Base-by-base conservation (phyloP, 2,113 vertebrate genomes). In the Oreochromis aureus region DNA sequence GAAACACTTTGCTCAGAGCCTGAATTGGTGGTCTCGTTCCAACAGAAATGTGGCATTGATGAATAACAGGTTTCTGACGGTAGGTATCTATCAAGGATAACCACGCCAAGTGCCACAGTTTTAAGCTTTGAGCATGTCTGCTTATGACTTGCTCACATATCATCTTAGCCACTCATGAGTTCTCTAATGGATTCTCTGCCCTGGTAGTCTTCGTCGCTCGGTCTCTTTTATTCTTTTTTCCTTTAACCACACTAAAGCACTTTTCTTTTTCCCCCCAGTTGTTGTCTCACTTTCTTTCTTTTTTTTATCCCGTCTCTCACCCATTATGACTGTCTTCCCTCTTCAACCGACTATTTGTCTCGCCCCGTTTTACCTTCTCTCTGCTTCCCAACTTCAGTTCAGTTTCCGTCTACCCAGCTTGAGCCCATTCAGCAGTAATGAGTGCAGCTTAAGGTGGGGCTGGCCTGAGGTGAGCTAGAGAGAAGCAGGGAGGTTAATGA, bases 401-500 rank as follows among this genome's bases (percentile, higher is more conserved):
- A 69, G 48, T 84, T 84, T 81, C 81, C 24, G 6, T 87, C 88
- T 93, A 71, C 85, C 71, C 59, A 71, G 88, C 87, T 90, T 89
- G 91, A 94, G 73, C 46, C 46, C 27, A 78, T 91, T 89, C 88
- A 76, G 89, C 89, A 86, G 91, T 92, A 94, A 95, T 95, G 94
- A 96, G 95, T 59, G 84, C 81, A 89, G 86, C 87, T 94, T 91
- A 86, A 92, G 89, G 92, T 91, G 92, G 84, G 80, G 81, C 85
- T 91, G 80, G 93, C 93, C 89, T 55, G 83, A 91, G 92, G 94
- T 95, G 91, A 95, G 89, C 84, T 78, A 83, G 88, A 89, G 83
- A 91, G 89, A 93, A 84, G 86, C 87, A 83, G 80, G 71, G 73
- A 95, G 95, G 93, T 95, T 96, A 96, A 96, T 96, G 94, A 96